A percentile compares a stretch with the other conserved stretches of the same genome.
phyloP scores from a whole-genome alignment of 1,140 invertebrate genomes.

The Hestina assimilis region DNA sequence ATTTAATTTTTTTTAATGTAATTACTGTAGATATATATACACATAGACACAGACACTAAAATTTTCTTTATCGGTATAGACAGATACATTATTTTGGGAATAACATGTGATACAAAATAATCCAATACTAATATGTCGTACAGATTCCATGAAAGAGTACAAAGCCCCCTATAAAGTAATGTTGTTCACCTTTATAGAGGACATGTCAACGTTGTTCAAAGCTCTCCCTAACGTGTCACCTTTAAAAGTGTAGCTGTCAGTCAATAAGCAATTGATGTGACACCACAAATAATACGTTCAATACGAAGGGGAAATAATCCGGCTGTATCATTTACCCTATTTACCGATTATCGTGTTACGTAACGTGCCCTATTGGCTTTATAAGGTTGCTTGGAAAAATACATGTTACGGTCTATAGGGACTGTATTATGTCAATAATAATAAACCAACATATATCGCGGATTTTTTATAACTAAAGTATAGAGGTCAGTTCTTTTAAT shows the following conservation, averaged over 20 bases:
- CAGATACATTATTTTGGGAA: too few species aligned
- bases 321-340: conserved; percentile 18
- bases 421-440: neutral
- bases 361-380: conserved; percentile 10
- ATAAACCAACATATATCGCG: neutral
- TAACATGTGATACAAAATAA: too few species aligned
- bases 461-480: neutral
- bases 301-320: conserved; percentile 19
- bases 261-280: conserved; percentile 21
- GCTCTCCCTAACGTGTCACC: neutral
- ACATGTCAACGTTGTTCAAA: conserved; percentile 8
- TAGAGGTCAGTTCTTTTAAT: too few species aligned
- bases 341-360: conserved; percentile 20
- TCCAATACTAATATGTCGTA: too few species aligned
- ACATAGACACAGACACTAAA: too few species aligned
- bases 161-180: too few species aligned
- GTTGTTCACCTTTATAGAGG: too few species aligned
- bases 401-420: too few species aligned
- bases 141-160: too few species aligned
- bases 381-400: conserved; percentile 7
- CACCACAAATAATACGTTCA: conserved; percentile 16
- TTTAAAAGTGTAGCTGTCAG: conserved; percentile 4
- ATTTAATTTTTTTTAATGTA: too few species aligned
- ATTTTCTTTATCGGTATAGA: too few species aligned
- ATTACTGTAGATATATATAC: too few species aligned